phyloP scores from a whole-genome alignment of 2,113 vertebrate genomes.

The Xenopus tropicalis region DNA sequence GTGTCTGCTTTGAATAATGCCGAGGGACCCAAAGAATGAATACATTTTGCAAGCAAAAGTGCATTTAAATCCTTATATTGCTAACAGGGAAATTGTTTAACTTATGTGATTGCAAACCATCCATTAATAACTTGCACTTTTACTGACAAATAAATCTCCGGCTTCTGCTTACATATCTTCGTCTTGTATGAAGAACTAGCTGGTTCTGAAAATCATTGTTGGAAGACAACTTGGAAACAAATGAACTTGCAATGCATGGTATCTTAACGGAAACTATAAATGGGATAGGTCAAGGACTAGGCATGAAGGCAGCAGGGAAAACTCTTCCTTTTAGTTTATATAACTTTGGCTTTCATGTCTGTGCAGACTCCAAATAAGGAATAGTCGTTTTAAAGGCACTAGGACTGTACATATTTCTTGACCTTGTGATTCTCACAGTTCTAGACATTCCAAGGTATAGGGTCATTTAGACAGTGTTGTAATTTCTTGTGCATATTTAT shows the following conservation, averaged over 20 bases:
- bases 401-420: slow-evolving; percentile 67
- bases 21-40: slow-evolving; percentile 47
- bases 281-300: slow-evolving; percentile 72
- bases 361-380: slow-evolving; percentile 76
- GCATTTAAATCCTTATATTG: slow-evolving; percentile 47
- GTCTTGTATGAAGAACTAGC: slow-evolving; percentile 49
- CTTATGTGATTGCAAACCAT: slow-evolving; percentile 38
- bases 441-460: slow-evolving; percentile 77
- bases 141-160: slow-evolving; percentile 49
- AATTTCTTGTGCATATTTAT: slow-evolving; percentile 83
- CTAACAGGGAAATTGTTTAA: slow-evolving; percentile 46
- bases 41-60: slow-evolving; percentile 51
- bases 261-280: slow-evolving; percentile 77
- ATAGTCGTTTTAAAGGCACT: slow-evolving; percentile 63
- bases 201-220: slow-evolving; percentile 56
- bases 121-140: slow-evolving; percentile 46
- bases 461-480: slow-evolving; percentile 74
- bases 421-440: slow-evolving; percentile 77
- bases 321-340: slow-evolving; percentile 68
- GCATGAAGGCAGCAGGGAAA: slow-evolving; percentile 63
- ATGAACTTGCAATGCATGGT: slow-evolving; percentile 63
- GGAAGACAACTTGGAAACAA: slow-evolving; percentile 63
- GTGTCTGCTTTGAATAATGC: slow-evolving; percentile 52
- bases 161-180: slow-evolving; percentile 52
- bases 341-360: slow-evolving; percentile 65